A percentile compares a stretch with the other conserved stretches of the same genome.
phyloP scores from a whole-genome alignment of 1,140 invertebrate species.

The Microplitis mediator region DNA sequence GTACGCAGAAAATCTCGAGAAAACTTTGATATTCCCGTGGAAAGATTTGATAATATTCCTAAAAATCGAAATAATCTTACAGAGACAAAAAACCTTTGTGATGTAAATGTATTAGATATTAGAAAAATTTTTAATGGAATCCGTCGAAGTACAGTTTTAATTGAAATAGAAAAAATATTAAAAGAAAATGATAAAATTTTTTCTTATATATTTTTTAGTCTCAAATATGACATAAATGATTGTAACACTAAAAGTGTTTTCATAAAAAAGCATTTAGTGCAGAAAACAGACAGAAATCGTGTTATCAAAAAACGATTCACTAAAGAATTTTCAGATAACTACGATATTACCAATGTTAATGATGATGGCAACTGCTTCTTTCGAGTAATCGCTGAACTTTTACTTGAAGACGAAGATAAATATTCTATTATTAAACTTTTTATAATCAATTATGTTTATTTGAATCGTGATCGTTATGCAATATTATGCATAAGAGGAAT shows the following conservation, averaged over 20 bases:
- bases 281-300: background rate
- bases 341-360: background rate
- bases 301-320: background rate
- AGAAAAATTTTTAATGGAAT: background rate
- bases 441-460: background rate
- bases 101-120: background rate
- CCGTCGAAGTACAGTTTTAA: too few relatives aligned
- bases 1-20: too few relatives aligned
- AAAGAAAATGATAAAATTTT: too few relatives aligned
- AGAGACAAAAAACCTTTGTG: background rate
- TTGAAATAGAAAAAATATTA: too few relatives aligned
- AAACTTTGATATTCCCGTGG: too few relatives aligned
- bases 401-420: background rate
- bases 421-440: background rate
- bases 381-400: background rate
- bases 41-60: too few relatives aligned
- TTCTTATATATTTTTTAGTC: too few relatives aligned
- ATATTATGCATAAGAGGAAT: background rate
- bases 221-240: too few relatives aligned
- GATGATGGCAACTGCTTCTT: background rate
- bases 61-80: too few relatives aligned
- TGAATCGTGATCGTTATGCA: background rate
- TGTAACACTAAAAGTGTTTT: too few relatives aligned
- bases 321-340: background rate
- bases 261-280: background rate